These are phyloP conservation scores for Gnathonemus longibarbis DNA, from an alignment of 2,113 vertebrate genomes.

Conservation along the genomic window DNA sequence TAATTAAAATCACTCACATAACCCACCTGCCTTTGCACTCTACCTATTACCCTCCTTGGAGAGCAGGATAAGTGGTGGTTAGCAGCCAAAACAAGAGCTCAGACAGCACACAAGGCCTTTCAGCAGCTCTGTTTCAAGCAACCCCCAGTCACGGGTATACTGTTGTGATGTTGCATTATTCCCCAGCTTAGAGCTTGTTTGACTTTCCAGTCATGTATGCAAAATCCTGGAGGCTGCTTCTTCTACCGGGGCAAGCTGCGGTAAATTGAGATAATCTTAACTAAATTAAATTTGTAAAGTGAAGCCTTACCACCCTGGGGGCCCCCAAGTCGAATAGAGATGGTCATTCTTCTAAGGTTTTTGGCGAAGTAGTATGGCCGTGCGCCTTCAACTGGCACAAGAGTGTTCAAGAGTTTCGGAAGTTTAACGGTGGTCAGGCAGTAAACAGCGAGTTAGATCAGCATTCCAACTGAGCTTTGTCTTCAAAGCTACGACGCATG, in stretches of 20 bases:
- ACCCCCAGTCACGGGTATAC: neutral
- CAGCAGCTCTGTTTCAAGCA: neutral
- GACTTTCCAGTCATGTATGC: constrained; percentile 19
- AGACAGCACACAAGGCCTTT: neutral
- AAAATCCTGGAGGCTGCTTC: neutral
- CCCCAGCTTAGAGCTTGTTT: neutral
- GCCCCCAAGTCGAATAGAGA: neutral
- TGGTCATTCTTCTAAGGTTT: constrained; percentile 12
- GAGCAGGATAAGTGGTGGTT: neutral
- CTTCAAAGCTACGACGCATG: constrained; percentile 17
- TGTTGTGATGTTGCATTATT: neutral
- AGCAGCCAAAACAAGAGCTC: neutral
- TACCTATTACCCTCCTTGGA: neutral
- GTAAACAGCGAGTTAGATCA: constrained; percentile 21
- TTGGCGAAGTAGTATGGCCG: neutral
- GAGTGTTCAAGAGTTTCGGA: constrained; percentile 18
- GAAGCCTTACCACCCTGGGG: constrained; percentile 9
- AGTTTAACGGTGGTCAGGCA: constrained; percentile 20
- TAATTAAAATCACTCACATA: neutral
- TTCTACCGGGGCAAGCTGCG: neutral
- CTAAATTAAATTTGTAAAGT: constrained; percentile 31
- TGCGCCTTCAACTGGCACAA: neutral
- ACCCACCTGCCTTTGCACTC: neutral
- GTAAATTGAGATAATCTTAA: constrained; percentile 27
- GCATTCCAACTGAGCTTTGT: constrained; percentile 16